Conservation (phyloP, 2,113 vertebrate species). For the Holacanthus passer region DNA sequence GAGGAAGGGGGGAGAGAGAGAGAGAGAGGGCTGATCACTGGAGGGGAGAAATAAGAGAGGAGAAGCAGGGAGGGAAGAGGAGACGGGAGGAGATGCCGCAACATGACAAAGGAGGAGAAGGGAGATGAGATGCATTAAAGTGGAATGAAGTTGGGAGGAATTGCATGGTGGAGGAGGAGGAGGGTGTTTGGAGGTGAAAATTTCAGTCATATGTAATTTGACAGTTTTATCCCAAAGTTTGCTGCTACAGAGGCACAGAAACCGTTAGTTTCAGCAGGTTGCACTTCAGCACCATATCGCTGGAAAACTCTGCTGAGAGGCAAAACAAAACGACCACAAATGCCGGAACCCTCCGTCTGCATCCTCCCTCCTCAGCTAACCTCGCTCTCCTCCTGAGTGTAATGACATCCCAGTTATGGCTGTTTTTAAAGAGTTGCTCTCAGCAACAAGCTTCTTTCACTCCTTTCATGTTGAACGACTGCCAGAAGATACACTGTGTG, state of each 20-base stretch:
- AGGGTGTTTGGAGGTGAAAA: background rate
- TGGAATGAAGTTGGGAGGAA: slow-evolving; percentile 18
- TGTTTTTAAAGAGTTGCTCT: slow-evolving; percentile 32
- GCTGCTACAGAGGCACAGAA: slow-evolving; percentile 5
- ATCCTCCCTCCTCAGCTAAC: slow-evolving; percentile 8
- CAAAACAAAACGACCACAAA: slow-evolving; percentile 23
- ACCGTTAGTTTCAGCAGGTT: slow-evolving; percentile 7
- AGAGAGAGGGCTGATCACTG: background rate
- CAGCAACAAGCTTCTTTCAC: slow-evolving; percentile 55
- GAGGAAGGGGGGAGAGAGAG: background rate
- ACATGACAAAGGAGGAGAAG: slow-evolving; percentile 9
- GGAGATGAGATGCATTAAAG: slow-evolving; percentile 39
- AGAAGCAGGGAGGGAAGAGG: too few species aligned
- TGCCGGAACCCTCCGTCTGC: slow-evolving; percentile 6
- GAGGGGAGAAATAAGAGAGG: background rate
- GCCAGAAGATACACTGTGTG: slow-evolving; percentile 39
- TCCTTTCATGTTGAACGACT: slow-evolving; percentile 48
- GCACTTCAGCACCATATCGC: background rate
- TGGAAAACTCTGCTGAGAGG: slow-evolving; percentile 22
- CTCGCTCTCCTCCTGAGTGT: slow-evolving; percentile 13
- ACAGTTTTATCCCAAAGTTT: slow-evolving; percentile 40
- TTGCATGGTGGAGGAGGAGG: background rate
- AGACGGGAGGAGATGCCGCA: background rate
- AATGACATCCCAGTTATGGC: slow-evolving; percentile 32
- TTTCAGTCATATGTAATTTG: slow-evolving; percentile 30